Base-by-base conservation (phyloP, 2,113 vertebrate species). In the Struthidea cinerea region DNA sequence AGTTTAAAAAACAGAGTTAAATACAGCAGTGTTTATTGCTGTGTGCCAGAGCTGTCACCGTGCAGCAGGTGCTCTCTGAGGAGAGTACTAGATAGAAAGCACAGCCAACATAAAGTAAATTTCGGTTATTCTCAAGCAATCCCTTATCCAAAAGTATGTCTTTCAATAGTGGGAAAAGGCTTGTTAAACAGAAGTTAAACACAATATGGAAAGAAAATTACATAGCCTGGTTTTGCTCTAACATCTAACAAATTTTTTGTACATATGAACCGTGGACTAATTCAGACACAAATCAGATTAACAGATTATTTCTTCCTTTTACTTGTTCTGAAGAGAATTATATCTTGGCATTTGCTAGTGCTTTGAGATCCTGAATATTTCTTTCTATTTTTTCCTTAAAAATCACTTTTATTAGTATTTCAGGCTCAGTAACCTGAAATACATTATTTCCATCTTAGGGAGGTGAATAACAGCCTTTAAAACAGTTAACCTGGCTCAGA, bases 41-140 rank as follows among this genome's bases (percentile, higher is more conserved):
- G 70, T 39, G 44, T 79, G 41, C 35, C 42, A 76, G 37, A 82
- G 65, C 24, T 53, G 56, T 24, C 84, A 42, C 44, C 82, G 70
- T 55, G 56, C 35, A 89, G 64, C 69, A 94, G 91, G 61, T 69
- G 28, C 78, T 83, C 73, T 95, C 22, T 10, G 3, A 7, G 56
- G 50, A 76, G 26, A 73, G 85, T 78, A 80, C 70, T 81, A 87
- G 42, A 65, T 10, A 71, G 47, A 52, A 56, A 84, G 37, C 16
- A 61, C 13, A 39, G 33, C 13, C 33, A 84, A 24, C 15, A 63
- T 35, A 71, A 32, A 90, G n/a, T 20, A 63, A 89, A 92, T 82
- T 74, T 63, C 86, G 75, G 60, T 89, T 94, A 83, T 90, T 96
- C 96, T 89, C 94, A 87, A 96, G 92, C 69, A 96, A 93, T 84